Evolutionary conservation across 2,113 vertebrate genomes (phyloP).

Genomic region (Oostethus manadensis): DNA sequence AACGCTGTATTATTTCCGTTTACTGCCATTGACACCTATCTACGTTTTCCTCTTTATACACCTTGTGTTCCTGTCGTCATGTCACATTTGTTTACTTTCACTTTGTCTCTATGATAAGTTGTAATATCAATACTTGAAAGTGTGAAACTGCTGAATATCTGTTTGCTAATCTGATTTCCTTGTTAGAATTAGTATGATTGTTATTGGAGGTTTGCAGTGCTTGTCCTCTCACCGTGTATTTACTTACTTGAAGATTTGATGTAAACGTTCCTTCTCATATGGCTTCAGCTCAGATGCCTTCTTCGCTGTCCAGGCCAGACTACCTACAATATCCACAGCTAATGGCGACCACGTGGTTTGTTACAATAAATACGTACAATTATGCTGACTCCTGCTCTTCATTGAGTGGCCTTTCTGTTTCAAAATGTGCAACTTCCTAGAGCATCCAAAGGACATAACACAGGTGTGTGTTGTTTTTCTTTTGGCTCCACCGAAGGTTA

Average conservation of each 20-base stretch:
- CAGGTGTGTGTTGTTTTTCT: no score
- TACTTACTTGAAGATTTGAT: conserved; percentile 59
- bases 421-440: no score
- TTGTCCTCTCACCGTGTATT: conserved; percentile 38
- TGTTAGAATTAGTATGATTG: conserved; percentile 30
- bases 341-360: conserved; percentile 46
- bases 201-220: conserved; percentile 31
- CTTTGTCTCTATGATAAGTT: conserved; percentile 46
- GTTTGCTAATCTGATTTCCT: conserved; percentile 39
- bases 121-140: conserved; percentile 74
- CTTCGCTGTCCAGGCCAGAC: conserved; percentile 44
- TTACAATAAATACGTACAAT: conserved; percentile 14
- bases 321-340: not conserved
- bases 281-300: conserved; percentile 64
- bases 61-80: conserved; percentile 28
- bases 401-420: no score
- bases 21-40: conserved; percentile 1
- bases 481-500: no score
- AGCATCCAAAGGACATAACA: no score
- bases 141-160: conserved; percentile 57
- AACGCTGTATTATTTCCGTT: not conserved
- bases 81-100: conserved; percentile 32
- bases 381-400: not conserved
- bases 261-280: conserved; percentile 15
- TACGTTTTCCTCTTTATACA: conserved; percentile 11